Conservation (phyloP, 2,888 invertebrate species). For the Clostera curtula region DNA sequence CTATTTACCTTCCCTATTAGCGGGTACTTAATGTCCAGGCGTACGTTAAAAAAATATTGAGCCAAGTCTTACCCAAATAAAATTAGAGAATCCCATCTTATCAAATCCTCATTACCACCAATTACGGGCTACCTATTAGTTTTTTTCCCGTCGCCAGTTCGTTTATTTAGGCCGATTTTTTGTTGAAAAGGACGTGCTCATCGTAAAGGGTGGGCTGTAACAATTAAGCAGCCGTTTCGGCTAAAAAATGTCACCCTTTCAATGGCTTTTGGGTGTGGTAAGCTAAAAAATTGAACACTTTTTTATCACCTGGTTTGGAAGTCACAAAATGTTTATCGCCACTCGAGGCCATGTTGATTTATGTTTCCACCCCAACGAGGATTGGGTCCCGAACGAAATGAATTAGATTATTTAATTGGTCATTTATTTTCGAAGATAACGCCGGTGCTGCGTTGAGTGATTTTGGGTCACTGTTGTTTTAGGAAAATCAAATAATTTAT, state of each 20-base stretch:
- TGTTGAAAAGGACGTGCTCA: conserved; percentile 54
- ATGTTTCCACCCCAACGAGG: conserved; percentile 64
- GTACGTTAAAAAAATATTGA: conserved; percentile 59
- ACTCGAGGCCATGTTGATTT: conserved; percentile 70
- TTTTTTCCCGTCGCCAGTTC: too few species aligned
- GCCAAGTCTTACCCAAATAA: conserved; percentile 38
- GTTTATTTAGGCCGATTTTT: conserved; percentile 65
- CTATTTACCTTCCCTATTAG: conserved; percentile 66
- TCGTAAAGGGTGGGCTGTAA: conserved; percentile 59
- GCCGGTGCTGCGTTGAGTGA: conserved; percentile 35
- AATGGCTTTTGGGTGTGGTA: conserved; percentile 45
- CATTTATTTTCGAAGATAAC: conserved; percentile 70
- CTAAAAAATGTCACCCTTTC: conserved; percentile 72
- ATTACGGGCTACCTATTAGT: conserved; percentile 43
- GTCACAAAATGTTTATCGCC: conserved; percentile 74
- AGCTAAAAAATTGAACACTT: conserved; percentile 63
- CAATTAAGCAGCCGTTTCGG: conserved; percentile 66
- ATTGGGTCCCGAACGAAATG: conserved; percentile 50
- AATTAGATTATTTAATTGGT: conserved; percentile 73
- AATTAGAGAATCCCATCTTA: conserved; percentile 45
- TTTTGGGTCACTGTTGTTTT: conserved; percentile 51
- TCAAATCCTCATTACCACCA: conserved; percentile 49
- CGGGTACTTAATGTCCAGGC: conserved; percentile 51
- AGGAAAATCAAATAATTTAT: conserved; percentile 36
- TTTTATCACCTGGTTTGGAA: conserved; percentile 71